These are phyloP conservation scores for Microplitis mediator DNA, from an alignment of 1,140 invertebrate genomes.

Conservation along the genomic window DNA sequence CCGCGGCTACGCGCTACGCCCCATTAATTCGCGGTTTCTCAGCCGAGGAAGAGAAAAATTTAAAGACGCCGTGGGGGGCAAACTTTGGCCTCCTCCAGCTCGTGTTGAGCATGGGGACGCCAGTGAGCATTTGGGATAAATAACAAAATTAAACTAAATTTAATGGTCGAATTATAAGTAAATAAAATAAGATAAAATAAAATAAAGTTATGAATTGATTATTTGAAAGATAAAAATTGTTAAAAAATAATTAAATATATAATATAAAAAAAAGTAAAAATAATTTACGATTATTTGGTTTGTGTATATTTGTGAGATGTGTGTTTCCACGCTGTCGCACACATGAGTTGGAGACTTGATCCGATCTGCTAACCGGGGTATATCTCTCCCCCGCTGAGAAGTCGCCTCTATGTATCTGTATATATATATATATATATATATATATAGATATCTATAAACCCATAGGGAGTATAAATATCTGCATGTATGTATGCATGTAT, in stretches of 20 bases:
- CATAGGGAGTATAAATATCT: not conserved
- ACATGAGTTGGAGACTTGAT: not conserved
- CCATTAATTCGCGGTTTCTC: conserved; percentile 13
- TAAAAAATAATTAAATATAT: no score
- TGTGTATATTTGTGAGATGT: not conserved
- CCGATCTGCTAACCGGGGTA: conserved; percentile 5
- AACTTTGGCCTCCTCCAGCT: not conserved
- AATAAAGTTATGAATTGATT: no score
- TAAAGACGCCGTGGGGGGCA: not conserved
- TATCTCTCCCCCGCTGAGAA: conserved; percentile 28
- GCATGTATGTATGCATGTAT: not conserved
- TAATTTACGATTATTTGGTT: not conserved
- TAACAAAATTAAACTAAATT: no score
- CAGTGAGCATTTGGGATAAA: no score
- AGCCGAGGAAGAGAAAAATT: not conserved
- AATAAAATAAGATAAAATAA: no score
- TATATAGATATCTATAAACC: no score
- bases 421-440: not conserved
- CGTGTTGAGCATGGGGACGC: no score
- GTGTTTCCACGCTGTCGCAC: not conserved
- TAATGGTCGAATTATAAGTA: no score
- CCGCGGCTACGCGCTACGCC: not conserved
- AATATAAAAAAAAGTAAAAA: no score
- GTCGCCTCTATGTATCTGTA: not conserved
- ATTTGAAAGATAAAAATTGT: no score